Evolutionary conservation across 2,888 invertebrate genomes (phyloP), one percentile per base, ranked within the genome.

Genomic region (Ommatoiulus sabulosus): DNA sequence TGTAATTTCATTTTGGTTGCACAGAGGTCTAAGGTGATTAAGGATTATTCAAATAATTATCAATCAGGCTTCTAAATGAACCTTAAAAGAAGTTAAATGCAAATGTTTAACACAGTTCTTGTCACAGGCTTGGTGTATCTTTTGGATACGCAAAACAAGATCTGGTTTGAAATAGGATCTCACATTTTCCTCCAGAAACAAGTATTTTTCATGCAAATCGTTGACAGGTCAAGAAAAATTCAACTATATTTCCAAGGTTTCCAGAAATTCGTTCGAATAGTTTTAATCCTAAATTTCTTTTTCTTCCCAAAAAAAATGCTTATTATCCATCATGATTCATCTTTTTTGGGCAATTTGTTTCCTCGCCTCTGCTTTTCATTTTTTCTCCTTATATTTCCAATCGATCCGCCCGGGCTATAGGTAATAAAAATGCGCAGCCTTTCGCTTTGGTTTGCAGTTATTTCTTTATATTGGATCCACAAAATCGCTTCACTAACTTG

Each of bases 401-500:
- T 72, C 72, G 72, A 72, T 72, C 72, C 72, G 10, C 2, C 72
- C 24, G 24, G 72, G 72, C 72, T 24, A 63, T 63, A 63, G 72
- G 72, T 72, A 72, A 72, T 72, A 72, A 72, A 72, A 20, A 72
- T 72, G 72, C 20, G 72, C 72, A 72, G 72, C 72, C 72, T 72
- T 72, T 72, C 72, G 72, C 72, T 72, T 72, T 72, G 72, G 72
- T 72, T 72, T 72, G 72, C 72, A 72, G 72, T 72, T 72, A 72
- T 72, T 72, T 72, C 20, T 72, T 72, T 72, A 72, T 72, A 72
- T 72, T 72, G 72, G 24, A 72, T 72, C 72, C 72, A 72, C 72
- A 72, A 72, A 72, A 20, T 72, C 72, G 85, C 85, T 85, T 85
- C 85, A 85, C 85, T 85, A 44, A 46, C 44, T 85, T 44, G 85